A percentile compares a stretch with the other conserved stretches of the same genome.
phyloP scores from a whole-genome alignment of 64 coral and sea anemone species.

The Porites lutea region DNA sequence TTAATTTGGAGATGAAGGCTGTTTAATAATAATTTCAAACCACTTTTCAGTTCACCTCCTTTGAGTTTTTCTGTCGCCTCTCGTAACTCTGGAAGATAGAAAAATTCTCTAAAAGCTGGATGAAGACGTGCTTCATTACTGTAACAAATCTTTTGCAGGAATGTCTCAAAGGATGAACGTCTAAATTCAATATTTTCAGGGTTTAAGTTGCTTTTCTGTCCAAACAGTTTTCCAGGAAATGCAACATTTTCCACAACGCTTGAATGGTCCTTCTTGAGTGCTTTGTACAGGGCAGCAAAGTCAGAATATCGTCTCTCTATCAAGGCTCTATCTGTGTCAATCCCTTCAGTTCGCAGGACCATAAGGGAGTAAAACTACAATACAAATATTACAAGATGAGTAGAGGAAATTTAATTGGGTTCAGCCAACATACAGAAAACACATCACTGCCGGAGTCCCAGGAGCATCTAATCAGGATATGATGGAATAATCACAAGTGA shows the following conservation, averaged over 20 bases:
- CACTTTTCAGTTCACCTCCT: slow-evolving; percentile 81
- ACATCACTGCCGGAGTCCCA: no score
- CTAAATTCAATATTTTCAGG: slow-evolving; percentile 66
- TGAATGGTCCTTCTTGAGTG: slow-evolving; percentile 82
- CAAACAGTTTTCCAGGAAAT: slow-evolving; percentile 95
- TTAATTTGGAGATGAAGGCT: slow-evolving; percentile 95
- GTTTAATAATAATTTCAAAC: slow-evolving; percentile 85
- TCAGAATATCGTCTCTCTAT: slow-evolving; percentile 94
- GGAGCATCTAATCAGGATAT: no score
- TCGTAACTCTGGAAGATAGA: slow-evolving; percentile 82
- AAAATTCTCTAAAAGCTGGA: slow-evolving; percentile 88
- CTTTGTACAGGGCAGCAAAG: slow-evolving; percentile 87
- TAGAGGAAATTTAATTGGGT: no score
- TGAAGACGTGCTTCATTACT: slow-evolving; percentile 63
- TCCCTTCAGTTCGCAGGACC: slow-evolving; percentile 81
- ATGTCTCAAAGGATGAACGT: slow-evolving; percentile 77
- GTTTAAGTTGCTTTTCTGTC: slow-evolving; percentile 77
- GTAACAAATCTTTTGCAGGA: slow-evolving; percentile 71
- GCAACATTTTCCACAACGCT: slow-evolving; percentile 62
- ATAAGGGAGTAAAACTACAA: slow-evolving; percentile 86
- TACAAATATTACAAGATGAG: not conserved
- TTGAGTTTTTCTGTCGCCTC: slow-evolving; percentile 81
- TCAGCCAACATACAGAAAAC: not conserved
- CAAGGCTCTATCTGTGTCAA: slow-evolving; percentile 94
- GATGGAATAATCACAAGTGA: no score